Base-by-base conservation (phyloP, 2,797 vertebrate genomes). In the Pampus argenteus region DNA sequence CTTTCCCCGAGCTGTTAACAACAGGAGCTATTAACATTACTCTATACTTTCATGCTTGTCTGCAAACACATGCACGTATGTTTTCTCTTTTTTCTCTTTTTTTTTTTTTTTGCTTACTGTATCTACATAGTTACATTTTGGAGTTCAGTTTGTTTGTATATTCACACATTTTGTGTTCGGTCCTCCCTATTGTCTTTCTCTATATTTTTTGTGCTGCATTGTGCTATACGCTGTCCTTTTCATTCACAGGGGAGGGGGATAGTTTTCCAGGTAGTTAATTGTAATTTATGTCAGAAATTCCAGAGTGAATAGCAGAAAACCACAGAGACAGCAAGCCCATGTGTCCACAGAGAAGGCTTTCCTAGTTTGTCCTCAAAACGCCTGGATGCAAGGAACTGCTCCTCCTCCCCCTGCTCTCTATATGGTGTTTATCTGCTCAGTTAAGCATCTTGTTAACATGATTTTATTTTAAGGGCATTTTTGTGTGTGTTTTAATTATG, bases 1-100 rank as follows among this genome's bases (percentile, higher is more conserved):
- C 83, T 86, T 89, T 88, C 86, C 86, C 91, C 63, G 67, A 91
- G 87, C 89, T 92, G 87, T 93, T 93, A 93, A 93, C 89, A 90
- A 91, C 91, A 80, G 88, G 78, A 89, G 83, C 90, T 90, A 91
- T 93, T 91, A 92, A 91, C 84, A 86, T 92, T 85, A 83, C 85
- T 86, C 72, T 86, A 88, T 89, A 87, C n/a, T 88, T 90, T 82
- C 71, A 79, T 58, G 72, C 83, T 87, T 80, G 79, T 87, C 66
- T 82, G 63, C 74, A 76, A 85, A 61, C 52, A 60, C 71, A 76
- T 76, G 73, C 73, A 56, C 79, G 61, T 84, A 83, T 88, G 79
- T 86, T 80, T 82, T 82, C 79, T 31, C 31, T 59, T 73, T 62
- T 81, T 60, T 23, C 3, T 71, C 34, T 63, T 58, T 51, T 22